Evolutionary conservation across 2,888 invertebrate genomes (phyloP).

Genomic region (Leistus spinibarbis): DNA sequence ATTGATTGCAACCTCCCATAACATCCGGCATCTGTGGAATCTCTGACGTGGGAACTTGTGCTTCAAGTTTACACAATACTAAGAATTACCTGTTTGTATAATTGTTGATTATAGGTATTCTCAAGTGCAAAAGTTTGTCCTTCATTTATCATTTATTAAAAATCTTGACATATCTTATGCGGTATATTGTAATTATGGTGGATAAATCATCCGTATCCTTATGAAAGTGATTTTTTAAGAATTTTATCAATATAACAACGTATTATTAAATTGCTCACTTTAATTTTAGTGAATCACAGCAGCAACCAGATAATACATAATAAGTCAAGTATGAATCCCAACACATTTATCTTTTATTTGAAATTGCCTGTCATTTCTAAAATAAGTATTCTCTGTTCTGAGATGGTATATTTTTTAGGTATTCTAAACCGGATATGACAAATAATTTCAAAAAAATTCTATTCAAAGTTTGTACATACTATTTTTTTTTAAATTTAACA

Average conservation of each 20-base stretch:
- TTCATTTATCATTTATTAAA: background rate
- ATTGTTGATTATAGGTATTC: background rate
- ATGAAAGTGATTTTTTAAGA: background rate
- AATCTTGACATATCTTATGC: background rate
- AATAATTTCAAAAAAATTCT: background rate
- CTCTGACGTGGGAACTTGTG: background rate
- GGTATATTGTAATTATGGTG: background rate
- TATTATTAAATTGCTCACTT: background rate
- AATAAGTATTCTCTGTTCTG: background rate
- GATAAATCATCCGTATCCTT: background rate
- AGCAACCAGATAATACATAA: background rate
- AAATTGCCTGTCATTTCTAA: background rate
- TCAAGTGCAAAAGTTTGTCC: background rate
- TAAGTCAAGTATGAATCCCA: background rate
- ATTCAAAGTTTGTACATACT: background rate
- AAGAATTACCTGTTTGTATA: background rate
- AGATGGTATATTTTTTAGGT: background rate
- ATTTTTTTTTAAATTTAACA: too few relatives aligned
- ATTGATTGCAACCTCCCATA: background rate
- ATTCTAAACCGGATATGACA: background rate
- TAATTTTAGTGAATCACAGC: background rate
- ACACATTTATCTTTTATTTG: background rate
- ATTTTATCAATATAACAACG: background rate
- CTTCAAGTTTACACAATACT: background rate
- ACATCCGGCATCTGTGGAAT: background rate